Base-by-base conservation (phyloP, 2,888 invertebrate species). In the Candidula unifasciata region DNA sequence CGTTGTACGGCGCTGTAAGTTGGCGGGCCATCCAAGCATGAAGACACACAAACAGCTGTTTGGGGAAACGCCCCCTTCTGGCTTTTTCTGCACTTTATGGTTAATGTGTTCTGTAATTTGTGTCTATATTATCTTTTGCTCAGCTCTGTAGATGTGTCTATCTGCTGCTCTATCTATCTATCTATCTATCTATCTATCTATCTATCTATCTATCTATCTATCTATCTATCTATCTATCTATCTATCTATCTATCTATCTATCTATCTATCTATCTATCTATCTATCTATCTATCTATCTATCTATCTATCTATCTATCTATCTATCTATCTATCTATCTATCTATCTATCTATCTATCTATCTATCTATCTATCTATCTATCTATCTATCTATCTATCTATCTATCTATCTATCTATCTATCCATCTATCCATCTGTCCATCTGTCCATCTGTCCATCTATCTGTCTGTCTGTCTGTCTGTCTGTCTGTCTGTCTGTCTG, bases 11-110 rank as follows among this genome's bases (percentile, higher is more conserved):
- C 64, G 74, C 60, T 81, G 57, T 57, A 30, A 57, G 33, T 73
- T 57, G 57, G 74, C 27, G 64, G 64, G 37, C 5, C 80, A 57
- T 71, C 80, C 80, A 44, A 44, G 24, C 71, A 33, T 71, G 71
- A 71, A 71, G 71, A 8, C 8, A 44, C 44, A 27, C 66, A 66
- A 66, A n/a, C 66, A 66, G 66, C 66, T 66, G 66, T 27, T 60
- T 66, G 66, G 8, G 6, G 60, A 44, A 13, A 0, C 6, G 44
- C 44, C 13, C 44, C 13, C 1, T 44, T 44, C 44, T n/a, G n/a
- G 44, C 44, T 13, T 6, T 6, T 44, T 44, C 8, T 44, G 44
- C 13, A 44, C 44, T 44, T 44, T 44, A 44, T 44, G 8, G 6
- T 44, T 44, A 44, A 13, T 44, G 8, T 44, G 44, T 13, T 6